Percentiles rank a stretch among this genome's conserved stretches.
Conservation (phyloP, 2,797 vertebrate species). For the Acrossocheilus wenchowensis region DNA sequence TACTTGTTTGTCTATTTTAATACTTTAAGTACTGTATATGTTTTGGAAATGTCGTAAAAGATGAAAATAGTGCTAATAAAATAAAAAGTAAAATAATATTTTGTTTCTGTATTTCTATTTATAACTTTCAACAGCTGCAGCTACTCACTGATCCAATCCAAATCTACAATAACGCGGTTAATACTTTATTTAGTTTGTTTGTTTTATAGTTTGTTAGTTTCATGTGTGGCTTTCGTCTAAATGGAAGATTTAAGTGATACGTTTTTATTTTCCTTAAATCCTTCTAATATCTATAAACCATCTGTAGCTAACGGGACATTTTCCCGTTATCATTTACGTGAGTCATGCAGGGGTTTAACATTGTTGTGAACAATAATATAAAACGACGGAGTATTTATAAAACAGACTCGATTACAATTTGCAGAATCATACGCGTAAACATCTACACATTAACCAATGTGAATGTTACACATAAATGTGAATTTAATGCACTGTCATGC, state of each 20-base stretch:
- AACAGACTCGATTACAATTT: neutral
- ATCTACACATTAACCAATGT: neutral
- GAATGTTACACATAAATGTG: slow-evolving; percentile 22
- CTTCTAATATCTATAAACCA: neutral
- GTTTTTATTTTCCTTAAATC: neutral
- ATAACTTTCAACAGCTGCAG: neutral
- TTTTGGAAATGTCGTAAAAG: neutral
- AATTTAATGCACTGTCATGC: neutral
- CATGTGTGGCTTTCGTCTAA: neutral
- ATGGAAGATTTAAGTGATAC: neutral
- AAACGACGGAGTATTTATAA: neutral
- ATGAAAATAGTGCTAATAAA: neutral
- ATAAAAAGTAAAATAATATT: neutral
- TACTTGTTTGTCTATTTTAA: neutral
- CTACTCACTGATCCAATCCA: neutral
- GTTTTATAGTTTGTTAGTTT: neutral
- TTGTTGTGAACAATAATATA: neutral
- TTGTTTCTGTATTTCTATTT: no score
- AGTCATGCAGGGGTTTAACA: neutral
- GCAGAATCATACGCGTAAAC: neutral
- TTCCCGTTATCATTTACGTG: neutral
- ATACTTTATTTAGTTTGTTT: neutral
- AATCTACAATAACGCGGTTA: neutral
- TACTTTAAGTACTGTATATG: neutral
- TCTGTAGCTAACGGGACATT: neutral